phyloP scores from a whole-genome alignment of 2,888 invertebrate genomes.

The Macaria liturata region DNA sequence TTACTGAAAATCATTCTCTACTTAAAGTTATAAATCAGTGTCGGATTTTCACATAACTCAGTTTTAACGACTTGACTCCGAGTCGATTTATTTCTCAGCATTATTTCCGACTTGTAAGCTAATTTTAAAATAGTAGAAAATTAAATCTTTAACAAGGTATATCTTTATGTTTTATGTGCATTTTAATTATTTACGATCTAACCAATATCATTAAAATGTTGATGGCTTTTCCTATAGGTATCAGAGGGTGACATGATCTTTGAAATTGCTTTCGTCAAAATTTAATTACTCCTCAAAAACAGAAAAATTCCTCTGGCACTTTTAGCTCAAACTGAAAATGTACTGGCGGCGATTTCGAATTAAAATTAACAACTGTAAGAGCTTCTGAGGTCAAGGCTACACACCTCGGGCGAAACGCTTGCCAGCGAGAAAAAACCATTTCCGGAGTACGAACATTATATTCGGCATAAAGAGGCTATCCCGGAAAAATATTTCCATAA shows the following conservation, averaged over 20 bases:
- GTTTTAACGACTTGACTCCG: slow-evolving; percentile 10
- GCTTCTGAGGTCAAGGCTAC: slow-evolving; percentile 18
- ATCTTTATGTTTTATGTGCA: too few relatives aligned
- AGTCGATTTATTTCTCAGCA: slow-evolving; percentile 3
- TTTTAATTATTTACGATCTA: too few relatives aligned
- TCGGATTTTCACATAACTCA: slow-evolving; percentile 1
- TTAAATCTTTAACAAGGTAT: not conserved
- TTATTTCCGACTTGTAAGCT: not conserved
- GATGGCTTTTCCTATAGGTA: too few relatives aligned
- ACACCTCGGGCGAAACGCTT: slow-evolving; percentile 6
- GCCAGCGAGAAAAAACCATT: slow-evolving; percentile 15
- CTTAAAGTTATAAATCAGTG: slow-evolving; percentile 13
- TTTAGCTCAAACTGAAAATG: slow-evolving; percentile 1
- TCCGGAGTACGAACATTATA: slow-evolving; percentile 10
- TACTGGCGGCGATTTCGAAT: slow-evolving; percentile 6
- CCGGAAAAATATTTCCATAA: slow-evolving; percentile 11
- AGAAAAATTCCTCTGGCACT: not conserved
- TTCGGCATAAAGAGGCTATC: slow-evolving; percentile 8
- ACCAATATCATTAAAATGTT: too few relatives aligned
- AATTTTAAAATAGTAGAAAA: too few relatives aligned
- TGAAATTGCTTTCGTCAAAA: too few relatives aligned
- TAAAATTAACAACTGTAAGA: slow-evolving; percentile 19
- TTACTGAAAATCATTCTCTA: too few relatives aligned
- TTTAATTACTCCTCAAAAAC: not conserved
- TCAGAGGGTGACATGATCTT: too few relatives aligned